Evolutionary conservation across 2,888 invertebrate species (phyloP), one percentile per base, ranked within the genome.

Genomic region (Nesidiocoris tenuis): DNA sequence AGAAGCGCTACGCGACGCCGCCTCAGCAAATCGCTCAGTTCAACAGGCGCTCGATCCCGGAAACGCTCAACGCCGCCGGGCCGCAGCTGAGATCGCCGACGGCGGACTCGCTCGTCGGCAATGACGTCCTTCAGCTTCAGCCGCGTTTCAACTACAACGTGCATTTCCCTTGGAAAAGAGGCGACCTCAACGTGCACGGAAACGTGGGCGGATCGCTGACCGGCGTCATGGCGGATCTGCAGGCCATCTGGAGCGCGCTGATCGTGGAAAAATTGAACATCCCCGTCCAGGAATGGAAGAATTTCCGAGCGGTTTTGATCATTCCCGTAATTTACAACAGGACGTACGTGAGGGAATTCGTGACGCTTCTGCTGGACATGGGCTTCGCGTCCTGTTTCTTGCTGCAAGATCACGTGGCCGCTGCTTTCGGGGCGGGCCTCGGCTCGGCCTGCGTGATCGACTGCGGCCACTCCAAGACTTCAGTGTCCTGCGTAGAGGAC

Each of bases 401-500:
- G 2, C 86, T 93, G n/a, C 93, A 93, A 86, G 94, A 94, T 84
- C 93, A 93, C 81, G 93, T 94, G 1, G 92, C 93, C 63, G 91
- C 93, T 5, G 92, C 93, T 12, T 94, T 93, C 84, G 94, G 94
- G 1, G 90, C 92, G 18, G 94, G 94, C 12, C 84, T 93, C 17
- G 90, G 91, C 65, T 93, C 91, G 82, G 96, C 96, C 0, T 97
- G 97, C 85, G 95, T 97, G 0, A 93, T 98, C 0, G 96, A 97
- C 83, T 91, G 97, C 70, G 97, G 97, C 0, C 96, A 96, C 82
- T 95, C 96, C 83, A 97, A 97, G 85, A 95, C 95, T 0, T 94
- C 96, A 0, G 92, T 98, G 19, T 95, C 95, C 1, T 98, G 97
- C 85, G 95, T 97, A 0, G 97, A 97, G 85, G 97, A 97, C 86